Evolutionary conservation across 2,113 vertebrate genomes (phyloP).

Genomic region (Felis chaus): DNA sequence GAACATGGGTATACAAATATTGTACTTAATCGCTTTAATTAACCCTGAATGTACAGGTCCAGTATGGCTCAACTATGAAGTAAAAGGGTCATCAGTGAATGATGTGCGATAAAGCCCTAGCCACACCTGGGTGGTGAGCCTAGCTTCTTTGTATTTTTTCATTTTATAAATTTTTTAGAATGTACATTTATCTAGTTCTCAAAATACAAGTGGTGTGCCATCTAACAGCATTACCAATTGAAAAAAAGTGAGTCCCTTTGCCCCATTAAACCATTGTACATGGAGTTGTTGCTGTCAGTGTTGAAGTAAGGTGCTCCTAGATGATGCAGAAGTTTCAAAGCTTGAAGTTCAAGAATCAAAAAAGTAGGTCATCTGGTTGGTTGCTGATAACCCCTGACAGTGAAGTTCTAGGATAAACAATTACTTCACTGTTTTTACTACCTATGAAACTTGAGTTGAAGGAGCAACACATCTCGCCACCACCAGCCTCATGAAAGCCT

Average conservation of each 20-base stretch:
- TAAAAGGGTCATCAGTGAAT: rapidly evolving
- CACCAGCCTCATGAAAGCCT: background rate
- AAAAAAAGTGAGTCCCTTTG: background rate
- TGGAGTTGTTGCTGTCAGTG: background rate
- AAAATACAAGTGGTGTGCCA: background rate
- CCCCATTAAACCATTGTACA: background rate
- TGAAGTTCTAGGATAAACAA: background rate
- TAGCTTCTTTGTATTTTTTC: background rate
- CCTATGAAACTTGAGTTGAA: background rate
- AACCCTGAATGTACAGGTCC: too few species aligned
- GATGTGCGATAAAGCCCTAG: background rate
- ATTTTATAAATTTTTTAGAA: background rate
- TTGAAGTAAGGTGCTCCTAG: background rate
- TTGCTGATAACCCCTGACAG: background rate
- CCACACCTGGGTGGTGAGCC: background rate
- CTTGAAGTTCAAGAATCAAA: background rate
- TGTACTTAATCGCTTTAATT: background rate
- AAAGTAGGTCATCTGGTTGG: background rate
- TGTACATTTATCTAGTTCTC: background rate
- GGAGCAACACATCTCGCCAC: background rate
- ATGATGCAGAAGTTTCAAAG: too few species aligned
- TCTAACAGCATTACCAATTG: background rate
- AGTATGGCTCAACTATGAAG: too few species aligned
- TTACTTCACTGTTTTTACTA: background rate
- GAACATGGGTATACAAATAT: background rate